Base-by-base conservation (phyloP, 35 echinoderm and acorn worm species). In the Lytechinus pictus region DNA sequence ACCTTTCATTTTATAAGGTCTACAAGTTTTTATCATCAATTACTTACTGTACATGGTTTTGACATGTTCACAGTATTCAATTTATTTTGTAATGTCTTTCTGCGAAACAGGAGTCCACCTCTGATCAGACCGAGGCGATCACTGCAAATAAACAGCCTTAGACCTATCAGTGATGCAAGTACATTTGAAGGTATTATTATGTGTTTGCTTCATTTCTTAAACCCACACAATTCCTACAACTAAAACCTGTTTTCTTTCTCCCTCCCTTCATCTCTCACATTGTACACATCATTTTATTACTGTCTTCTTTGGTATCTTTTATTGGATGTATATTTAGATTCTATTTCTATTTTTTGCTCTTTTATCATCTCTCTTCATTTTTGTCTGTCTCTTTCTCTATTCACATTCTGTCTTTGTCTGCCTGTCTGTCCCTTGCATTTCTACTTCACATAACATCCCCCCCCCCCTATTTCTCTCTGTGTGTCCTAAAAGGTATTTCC, bases 61-160 rank as follows among this genome's bases (percentile, higher is more conserved):
- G 33, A 44, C 33, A 44, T 44, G 33, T 44, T 44, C 0, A 44
- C 33, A 44, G 33, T 44, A 44, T 44, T 44, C 33, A 44, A 44
- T 44, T 44, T 0, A 44, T 44, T 44, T 44, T 44, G 33, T 44
- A 44, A 44, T 44, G 33, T 86, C 24, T 94, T 10, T 95, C 54
- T 94, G 27, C 27, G 10, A 27, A 58, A 52, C 96, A 97, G 96
- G 95, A 97, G 96, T 97, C 96, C 96, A 57, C 96, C 96, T 52
- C 53, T 97, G 19, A 94, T 97, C 24, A 93, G 95, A 61, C 96
- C 96, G 16, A 52, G 27, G 56, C 90, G 72, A 89, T 95, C 79
- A 94, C 61, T 90, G 94, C 33, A 86, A 92, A 97, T 95, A 28
- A 91, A 55, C 56, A 86, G 86, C 28, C 54, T 91, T 10, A 56